Evolutionary conservation across 2,797 vertebrate genomes (phyloP), one percentile per base, ranked within the genome.

Genomic region (Heteromormyrus szaboi): DNA sequence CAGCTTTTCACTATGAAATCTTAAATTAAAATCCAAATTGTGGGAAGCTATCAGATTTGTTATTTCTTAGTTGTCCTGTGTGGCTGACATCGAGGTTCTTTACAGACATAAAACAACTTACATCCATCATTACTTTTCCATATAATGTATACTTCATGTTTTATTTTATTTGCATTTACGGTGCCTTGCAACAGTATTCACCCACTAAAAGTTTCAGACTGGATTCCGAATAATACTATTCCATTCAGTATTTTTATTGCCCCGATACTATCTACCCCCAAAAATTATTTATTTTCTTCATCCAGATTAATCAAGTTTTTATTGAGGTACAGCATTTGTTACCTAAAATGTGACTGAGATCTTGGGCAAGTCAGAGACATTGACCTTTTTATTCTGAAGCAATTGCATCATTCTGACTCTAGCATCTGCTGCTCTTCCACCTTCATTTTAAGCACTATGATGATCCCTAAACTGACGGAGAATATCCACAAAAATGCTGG

Each of bases 11-110:
- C 33, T 9, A 5, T 59, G 53, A 29, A 41, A 33, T 17, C 29
- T 19, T 41, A 41, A 86, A 86, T 29, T 86, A 37, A 33, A 86
- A 86, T 86, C 19, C 54, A 86, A 59, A 86, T 86, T 62, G 29
- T 19, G 85, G 53, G 7, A 41, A 72, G 29, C 12, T 85, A 25
- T 25, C 48, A 85, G 50, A 85, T 51, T 9, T 22, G n/a, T 48
- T 22, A 51, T 46, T 33, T 48, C 84, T 9, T 54, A 29, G 50
- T 85, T 33, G 22, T 17, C 48, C 3, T 51, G 25, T 54, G 12
- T 17, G 19, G 6, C 48, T 51, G 25, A 50, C 48, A 85, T 50
- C 0, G 19, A 50, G 50, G 83, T 50, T 53, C 46, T 53, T 85
- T 51, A 14, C 22, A 50, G 44, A 51, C 3, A 53, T 53, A 54